phyloP scores from a whole-genome alignment of 2,113 vertebrate genomes.

The Brienomyrus longianalis region DNA sequence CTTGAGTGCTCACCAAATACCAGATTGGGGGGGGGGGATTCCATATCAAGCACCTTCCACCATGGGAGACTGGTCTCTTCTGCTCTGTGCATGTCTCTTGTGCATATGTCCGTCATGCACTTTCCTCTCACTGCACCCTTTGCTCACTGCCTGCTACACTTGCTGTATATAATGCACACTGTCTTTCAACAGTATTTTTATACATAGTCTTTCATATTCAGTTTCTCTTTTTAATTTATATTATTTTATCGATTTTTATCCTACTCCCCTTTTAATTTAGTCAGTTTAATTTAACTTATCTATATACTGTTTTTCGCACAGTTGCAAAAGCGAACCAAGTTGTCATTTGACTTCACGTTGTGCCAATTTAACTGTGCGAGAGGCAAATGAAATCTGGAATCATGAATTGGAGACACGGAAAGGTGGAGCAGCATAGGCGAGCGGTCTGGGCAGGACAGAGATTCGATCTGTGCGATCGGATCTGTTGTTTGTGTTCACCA shows the following conservation, averaged over 20 bases:
- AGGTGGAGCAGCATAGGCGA: background rate
- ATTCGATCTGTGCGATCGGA: background rate
- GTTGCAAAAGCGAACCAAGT: background rate
- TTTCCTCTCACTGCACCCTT: background rate
- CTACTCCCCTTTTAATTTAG: background rate
- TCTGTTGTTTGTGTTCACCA: background rate
- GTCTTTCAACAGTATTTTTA: background rate
- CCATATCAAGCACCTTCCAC: background rate
- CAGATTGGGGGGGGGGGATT: background rate
- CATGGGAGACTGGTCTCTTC: background rate
- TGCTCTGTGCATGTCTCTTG: background rate
- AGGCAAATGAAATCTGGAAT: background rate
- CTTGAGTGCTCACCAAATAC: slow-evolving; percentile 24
- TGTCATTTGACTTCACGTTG: background rate
- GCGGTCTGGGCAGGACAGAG: background rate
- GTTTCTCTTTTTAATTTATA: background rate
- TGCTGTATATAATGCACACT: background rate
- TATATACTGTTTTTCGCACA: background rate
- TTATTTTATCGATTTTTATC: background rate
- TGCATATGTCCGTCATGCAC: background rate
- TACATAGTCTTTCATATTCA: background rate
- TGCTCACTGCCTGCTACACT: background rate
- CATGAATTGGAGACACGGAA: background rate
- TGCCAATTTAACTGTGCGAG: background rate
- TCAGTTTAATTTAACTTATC: background rate